A percentile compares a stretch with the other conserved stretches of the same genome.
Evolutionary conservation across 2,113 vertebrate species (phyloP).

Genomic region (Pangasianodon hypophthalmus): DNA sequence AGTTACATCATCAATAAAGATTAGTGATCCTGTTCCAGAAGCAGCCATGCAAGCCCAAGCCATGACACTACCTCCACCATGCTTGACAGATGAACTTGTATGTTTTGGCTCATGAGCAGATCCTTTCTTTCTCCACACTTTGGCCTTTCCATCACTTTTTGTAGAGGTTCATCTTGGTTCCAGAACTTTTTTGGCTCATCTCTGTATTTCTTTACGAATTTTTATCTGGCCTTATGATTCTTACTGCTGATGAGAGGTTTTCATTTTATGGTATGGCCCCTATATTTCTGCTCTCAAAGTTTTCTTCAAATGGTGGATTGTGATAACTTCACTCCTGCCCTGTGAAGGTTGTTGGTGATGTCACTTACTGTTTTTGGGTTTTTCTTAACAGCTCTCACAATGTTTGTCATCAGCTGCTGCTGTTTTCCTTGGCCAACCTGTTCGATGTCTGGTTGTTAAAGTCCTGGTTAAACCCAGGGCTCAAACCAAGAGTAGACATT

Average conservation of each 20-base stretch:
- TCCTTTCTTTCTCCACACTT: too few species aligned
- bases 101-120: too few species aligned
- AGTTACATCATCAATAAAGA: not conserved
- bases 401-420: too few species aligned
- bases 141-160: not conserved
- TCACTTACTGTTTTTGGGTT: not conserved
- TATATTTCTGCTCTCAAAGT: not conserved
- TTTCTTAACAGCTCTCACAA: too few species aligned
- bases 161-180: not conserved
- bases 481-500: too few species aligned
- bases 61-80: not conserved
- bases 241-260: not conserved
- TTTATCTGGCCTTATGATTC: not conserved
- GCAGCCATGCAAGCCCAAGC: not conserved
- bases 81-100: too few species aligned
- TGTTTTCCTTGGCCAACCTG: too few species aligned
- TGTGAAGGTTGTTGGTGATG: not conserved
- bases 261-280: not conserved
- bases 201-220: not conserved
- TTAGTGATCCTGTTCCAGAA: not conserved
- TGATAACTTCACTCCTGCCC: too few species aligned
- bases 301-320: not conserved
- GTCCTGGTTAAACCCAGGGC: too few species aligned
- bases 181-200: too few species aligned
- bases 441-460: too few species aligned